These are phyloP conservation scores for Cyphomyrmex costatus DNA, from an alignment of 1,140 invertebrate genomes.

Conservation along the genomic window DNA sequence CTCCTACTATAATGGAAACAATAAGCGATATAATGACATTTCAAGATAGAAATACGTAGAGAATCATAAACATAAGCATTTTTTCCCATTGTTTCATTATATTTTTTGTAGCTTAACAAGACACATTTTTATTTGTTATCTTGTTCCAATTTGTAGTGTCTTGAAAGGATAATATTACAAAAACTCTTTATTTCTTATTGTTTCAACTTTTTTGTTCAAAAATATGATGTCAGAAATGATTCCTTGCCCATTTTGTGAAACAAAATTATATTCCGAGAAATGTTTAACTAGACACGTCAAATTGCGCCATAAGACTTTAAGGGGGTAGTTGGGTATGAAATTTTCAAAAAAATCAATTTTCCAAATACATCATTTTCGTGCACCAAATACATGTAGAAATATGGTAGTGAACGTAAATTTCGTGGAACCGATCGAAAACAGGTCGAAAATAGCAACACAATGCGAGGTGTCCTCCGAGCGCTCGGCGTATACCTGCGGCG, in stretches of 20 bases:
- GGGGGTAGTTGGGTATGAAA: too few species aligned
- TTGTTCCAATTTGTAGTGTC: neutral
- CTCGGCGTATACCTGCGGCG: too few species aligned
- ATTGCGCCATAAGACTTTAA: neutral
- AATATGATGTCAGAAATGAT: neutral
- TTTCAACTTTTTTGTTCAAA: neutral
- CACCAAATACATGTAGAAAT: too few species aligned
- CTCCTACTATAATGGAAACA: neutral
- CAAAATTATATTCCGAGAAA: neutral
- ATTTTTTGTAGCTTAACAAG: neutral
- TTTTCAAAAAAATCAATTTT: too few species aligned
- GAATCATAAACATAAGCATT: neutral
- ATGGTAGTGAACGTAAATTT: too few species aligned
- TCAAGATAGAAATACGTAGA: neutral
- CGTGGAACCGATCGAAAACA: too few species aligned
- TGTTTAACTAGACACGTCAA: slow-evolving; percentile 18
- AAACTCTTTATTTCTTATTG: neutral
- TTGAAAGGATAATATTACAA: neutral
- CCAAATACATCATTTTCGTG: too few species aligned
- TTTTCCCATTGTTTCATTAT: neutral
- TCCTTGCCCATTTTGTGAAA: slow-evolving; percentile 18
- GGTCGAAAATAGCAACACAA: too few species aligned
- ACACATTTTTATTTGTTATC: neutral
- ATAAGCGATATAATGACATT: neutral
- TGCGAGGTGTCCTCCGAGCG: too few species aligned